These are phyloP conservation scores for Hirtodrosophila cameraria DNA, from an alignment of 2,888 invertebrate genomes.

Conservation along the genomic window DNA sequence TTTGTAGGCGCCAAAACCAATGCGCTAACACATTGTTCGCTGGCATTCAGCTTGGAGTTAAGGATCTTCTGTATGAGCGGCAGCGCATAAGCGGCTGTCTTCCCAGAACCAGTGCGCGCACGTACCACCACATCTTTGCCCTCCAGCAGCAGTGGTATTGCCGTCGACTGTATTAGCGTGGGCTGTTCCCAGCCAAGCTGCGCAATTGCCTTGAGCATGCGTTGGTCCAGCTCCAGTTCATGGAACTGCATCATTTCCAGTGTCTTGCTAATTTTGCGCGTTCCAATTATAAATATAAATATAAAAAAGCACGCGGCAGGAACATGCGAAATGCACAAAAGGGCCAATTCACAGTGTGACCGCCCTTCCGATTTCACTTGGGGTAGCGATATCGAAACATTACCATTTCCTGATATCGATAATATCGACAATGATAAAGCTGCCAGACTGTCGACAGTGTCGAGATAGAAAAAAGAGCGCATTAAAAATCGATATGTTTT, in stretches of 20 bases:
- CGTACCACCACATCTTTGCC: constrained; percentile 97
- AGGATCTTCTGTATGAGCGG: constrained; percentile 96
- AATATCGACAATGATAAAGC: not conserved
- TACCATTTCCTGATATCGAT: no score
- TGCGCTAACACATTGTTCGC: constrained; percentile 89
- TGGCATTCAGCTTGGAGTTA: constrained; percentile 88
- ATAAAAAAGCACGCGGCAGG: constrained; percentile 23
- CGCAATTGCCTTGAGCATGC: constrained; percentile 96
- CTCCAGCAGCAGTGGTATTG: no score
- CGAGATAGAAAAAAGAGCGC: not conserved
- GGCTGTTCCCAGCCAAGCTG: constrained; percentile 95
- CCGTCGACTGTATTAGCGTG: constrained; percentile 97
- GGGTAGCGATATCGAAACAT: no score
- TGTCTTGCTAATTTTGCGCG: constrained; percentile 40
- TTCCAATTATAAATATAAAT: no score
- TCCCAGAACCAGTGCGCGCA: constrained; percentile 98
- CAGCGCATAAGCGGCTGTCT: constrained; percentile 97
- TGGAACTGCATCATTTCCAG: constrained; percentile 87
- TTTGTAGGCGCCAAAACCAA: constrained; percentile 96
- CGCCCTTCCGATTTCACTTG: no score
- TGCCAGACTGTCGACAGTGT: constrained; percentile 13
- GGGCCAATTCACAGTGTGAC: constrained; percentile 24
- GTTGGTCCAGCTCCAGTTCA: constrained; percentile 96
- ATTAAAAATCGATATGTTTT: constrained; percentile 7
- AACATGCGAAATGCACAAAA: constrained; percentile 27